These are phyloP conservation scores for Luperina nickerlii DNA, from an alignment of 2,888 invertebrate genomes.

Conservation along the genomic window DNA sequence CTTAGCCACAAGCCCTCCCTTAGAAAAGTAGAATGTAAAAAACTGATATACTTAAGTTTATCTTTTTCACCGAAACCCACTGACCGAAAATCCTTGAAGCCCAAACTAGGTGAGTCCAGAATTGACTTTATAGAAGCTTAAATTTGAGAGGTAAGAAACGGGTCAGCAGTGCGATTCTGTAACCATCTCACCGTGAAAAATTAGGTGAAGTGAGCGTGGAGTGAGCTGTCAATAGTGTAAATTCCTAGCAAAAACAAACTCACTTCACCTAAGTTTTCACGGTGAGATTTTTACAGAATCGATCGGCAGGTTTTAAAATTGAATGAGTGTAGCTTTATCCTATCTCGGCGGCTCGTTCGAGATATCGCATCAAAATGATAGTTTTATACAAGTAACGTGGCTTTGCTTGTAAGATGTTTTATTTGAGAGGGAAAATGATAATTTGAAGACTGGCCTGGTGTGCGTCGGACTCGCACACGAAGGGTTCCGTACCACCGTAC, in stretches of 20 bases:
- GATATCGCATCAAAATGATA: slow-evolving; percentile 35
- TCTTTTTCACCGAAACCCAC: neutral
- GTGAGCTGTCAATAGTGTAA: too few species aligned
- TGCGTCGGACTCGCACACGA: too few species aligned
- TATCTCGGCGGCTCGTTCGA: slow-evolving; percentile 1
- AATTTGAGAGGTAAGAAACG: slow-evolving; percentile 13
- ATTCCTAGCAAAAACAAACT: too few species aligned
- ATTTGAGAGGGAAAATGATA: neutral
- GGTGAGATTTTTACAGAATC: too few species aligned
- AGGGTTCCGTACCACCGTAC: too few species aligned
- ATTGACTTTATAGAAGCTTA: slow-evolving; percentile 11
- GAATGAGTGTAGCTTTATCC: slow-evolving; percentile 36
- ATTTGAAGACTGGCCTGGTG: neutral
- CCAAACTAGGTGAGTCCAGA: slow-evolving; percentile 15
- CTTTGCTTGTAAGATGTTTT: slow-evolving; percentile 8
- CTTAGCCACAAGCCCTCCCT: too few species aligned
- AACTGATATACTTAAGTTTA: neutral
- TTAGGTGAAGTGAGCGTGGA: too few species aligned
- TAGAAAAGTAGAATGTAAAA: neutral
- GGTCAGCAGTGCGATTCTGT: too few species aligned
- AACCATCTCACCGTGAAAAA: too few species aligned
- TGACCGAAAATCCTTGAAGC: slow-evolving; percentile 7
- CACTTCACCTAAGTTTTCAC: too few species aligned
- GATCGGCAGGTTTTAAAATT: slow-evolving; percentile 45
- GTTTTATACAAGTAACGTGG: slow-evolving; percentile 8